A percentile compares a stretch with the other conserved stretches of the same genome.
Evolutionary conservation across 64 coral and sea anemone genomes (phyloP).

Genomic region (Anthopleura sola): DNA sequence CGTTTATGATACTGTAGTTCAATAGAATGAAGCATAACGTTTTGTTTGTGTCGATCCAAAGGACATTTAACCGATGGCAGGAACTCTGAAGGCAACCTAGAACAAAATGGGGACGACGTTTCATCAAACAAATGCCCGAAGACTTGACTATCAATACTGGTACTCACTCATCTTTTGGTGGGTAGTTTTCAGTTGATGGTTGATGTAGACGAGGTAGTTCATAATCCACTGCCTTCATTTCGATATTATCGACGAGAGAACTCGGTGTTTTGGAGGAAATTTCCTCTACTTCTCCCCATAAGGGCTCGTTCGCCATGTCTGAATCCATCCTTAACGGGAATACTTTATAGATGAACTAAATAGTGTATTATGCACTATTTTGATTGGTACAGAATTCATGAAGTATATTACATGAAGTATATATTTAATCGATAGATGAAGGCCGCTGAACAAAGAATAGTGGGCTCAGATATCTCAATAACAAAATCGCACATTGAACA

Average conservation of each 20-base stretch:
- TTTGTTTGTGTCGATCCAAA: constrained; percentile 79
- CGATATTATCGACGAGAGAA: constrained; percentile 4
- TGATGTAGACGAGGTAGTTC: constrained; percentile 84
- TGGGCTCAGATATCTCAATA: neutral
- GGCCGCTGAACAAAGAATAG: neutral
- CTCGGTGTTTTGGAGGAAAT: neutral
- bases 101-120: neutral
- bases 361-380: neutral
- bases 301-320: neutral
- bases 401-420: neutral
- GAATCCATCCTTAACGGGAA: neutral
- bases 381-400: neutral
- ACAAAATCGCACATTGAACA: neutral
- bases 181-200: constrained; percentile 55
- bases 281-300: neutral
- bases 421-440: neutral
- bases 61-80: constrained; percentile 80
- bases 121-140: neutral
- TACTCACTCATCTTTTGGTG: constrained; percentile 85
- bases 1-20: constrained; percentile 94
- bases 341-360: neutral
- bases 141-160: neutral
- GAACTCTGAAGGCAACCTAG: constrained; percentile 62
- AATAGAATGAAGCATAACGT: constrained; percentile 80
- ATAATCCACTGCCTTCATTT: constrained; percentile 75